Evolutionary conservation across 2,888 invertebrate genomes (phyloP), one percentile per base, ranked within the genome.

Genomic region (Dascillus cervinus): DNA sequence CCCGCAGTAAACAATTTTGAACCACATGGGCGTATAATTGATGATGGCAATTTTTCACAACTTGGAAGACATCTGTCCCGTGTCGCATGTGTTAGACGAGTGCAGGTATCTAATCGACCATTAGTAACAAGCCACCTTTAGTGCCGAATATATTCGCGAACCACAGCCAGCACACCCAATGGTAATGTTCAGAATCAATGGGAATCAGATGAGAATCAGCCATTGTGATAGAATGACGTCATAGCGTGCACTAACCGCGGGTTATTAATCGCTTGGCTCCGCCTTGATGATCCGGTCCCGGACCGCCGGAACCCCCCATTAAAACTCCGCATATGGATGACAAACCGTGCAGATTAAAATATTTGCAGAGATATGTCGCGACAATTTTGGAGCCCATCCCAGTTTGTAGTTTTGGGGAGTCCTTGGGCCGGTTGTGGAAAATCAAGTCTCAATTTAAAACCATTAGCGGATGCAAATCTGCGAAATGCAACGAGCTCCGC

Each of bases 1-100:
- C n/a, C n/a, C n/a, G n/a, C n/a, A n/a, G n/a, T n/a, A n/a, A n/a
- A n/a, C n/a, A n/a, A n/a, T n/a, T 17, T 17, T 17, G 25, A 32
- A 29, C 23, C 41, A 43, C 36, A 35, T 43, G 47, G 44, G 41
- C 39, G 46, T 45, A 53, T 58, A 58, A 61, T 60, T 60, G 55
- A 61, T 61, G 58, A 53, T 42, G 49, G 58, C 51, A 58, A 60
- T 60, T 58, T 58, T 58, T 62, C 59, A 62, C 50, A 47, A 58
- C 52, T 52, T 49, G 44, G 39, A 38, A 49, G 58, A 58, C 60
- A 56, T 57, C 52, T 53, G 57, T 50, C 51, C 41, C 34, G 36
- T 43, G 41, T 46, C 57, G 50, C 54, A 53, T 52, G 53, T 55
- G 57, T 54, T 45, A 43, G 39, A 41, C 46, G 50, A 53, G 55